A percentile compares a stretch with the other conserved stretches of the same genome.
phyloP scores from a whole-genome alignment of 1,140 invertebrate species.

The Dreissena rostriformis region DNA sequence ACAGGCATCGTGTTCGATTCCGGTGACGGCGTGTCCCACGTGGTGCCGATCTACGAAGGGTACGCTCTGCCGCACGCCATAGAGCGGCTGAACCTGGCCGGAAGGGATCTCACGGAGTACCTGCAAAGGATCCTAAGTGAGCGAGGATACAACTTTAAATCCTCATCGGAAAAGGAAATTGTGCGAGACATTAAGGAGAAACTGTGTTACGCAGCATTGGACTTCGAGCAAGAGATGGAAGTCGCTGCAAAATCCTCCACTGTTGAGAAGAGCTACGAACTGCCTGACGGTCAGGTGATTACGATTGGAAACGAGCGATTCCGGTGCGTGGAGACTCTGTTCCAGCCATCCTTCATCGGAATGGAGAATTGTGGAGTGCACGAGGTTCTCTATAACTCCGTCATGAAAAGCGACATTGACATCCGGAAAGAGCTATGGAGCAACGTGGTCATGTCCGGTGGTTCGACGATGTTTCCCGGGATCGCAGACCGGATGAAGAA shows the following conservation, averaged over 20 bases:
- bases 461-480: slow-evolving; percentile 57
- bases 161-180: slow-evolving; percentile 84
- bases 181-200: slow-evolving; percentile 92
- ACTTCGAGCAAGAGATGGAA: slow-evolving; percentile 94
- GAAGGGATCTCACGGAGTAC: slow-evolving; percentile 97
- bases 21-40: slow-evolving; percentile 96
- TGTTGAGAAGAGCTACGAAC: slow-evolving; percentile 55
- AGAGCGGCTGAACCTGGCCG: slow-evolving; percentile 92
- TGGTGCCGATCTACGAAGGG: slow-evolving; percentile 94
- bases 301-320: slow-evolving; percentile 91
- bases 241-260: slow-evolving; percentile 84
- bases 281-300: slow-evolving; percentile 67
- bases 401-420: slow-evolving; percentile 81
- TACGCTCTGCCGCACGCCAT: neutral
- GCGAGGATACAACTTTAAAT: slow-evolving; percentile 97
- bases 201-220: slow-evolving; percentile 79
- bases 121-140: slow-evolving; percentile 97
- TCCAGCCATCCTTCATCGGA: slow-evolving; percentile 84
- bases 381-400: slow-evolving; percentile 92
- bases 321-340: slow-evolving; percentile 84
- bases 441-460: slow-evolving; percentile 59
- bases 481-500: slow-evolving; percentile 18
- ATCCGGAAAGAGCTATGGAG: slow-evolving; percentile 47
- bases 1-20: slow-evolving; percentile 96
- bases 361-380: slow-evolving; percentile 67